Percentiles rank a stretch among this genome's conserved stretches.
phyloP scores from a whole-genome alignment of 1,140 invertebrate genomes.

The Orius insidiosus region DNA sequence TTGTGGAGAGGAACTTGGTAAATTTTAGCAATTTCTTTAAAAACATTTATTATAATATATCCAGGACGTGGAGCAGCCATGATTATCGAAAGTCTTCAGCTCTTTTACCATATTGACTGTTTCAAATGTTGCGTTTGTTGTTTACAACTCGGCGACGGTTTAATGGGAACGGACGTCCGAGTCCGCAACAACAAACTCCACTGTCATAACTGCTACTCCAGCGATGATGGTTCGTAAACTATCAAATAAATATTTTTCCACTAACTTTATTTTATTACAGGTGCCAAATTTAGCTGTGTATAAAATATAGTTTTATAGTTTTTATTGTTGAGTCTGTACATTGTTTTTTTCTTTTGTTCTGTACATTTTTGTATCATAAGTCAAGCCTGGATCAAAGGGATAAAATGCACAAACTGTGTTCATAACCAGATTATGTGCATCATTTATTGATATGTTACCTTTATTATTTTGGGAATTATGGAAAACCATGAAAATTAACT shows the following conservation, averaged over 20 bases:
- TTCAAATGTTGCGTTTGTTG: slow-evolving; percentile 95
- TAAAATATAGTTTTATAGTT: slow-evolving; percentile 23
- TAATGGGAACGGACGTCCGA: slow-evolving; percentile 83
- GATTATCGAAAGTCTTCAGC: slow-evolving; percentile 88
- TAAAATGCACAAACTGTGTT: too few species aligned
- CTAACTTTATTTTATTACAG: too few species aligned
- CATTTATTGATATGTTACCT: too few species aligned
- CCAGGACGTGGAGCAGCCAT: slow-evolving; percentile 86
- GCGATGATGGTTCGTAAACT: slow-evolving; percentile 62
- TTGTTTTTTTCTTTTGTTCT: too few species aligned
- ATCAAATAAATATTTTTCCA: background rate
- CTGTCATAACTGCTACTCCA: slow-evolving; percentile 94
- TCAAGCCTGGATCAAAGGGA: too few species aligned
- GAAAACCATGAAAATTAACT: too few species aligned
- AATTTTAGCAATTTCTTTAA: slow-evolving; percentile 19
- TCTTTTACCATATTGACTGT: slow-evolving; percentile 95
- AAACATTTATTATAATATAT: slow-evolving; percentile 16
- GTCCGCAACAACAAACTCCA: slow-evolving; percentile 84
- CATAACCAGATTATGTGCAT: too few species aligned
- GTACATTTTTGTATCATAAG: too few species aligned
- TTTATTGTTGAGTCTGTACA: too few species aligned
- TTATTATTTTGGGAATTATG: too few species aligned
- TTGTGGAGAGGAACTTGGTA: slow-evolving; percentile 84
- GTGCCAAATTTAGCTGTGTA: slow-evolving; percentile 62
- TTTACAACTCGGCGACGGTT: slow-evolving; percentile 76